Conservation (phyloP, 2,888 invertebrate species). For the Cryptus armator region DNA sequence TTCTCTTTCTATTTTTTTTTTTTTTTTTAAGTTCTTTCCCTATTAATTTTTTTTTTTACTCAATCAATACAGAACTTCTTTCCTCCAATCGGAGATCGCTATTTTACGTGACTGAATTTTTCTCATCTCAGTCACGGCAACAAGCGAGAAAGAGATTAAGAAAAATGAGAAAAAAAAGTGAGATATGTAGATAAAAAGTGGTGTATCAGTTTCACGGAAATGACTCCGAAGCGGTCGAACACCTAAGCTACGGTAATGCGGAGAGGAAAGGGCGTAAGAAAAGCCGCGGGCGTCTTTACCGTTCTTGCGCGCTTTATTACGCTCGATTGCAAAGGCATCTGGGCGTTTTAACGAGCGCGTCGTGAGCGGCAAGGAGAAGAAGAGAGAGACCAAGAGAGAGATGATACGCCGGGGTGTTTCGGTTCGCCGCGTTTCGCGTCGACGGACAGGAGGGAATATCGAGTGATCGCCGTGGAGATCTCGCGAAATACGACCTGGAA, state of each 20-base stretch:
- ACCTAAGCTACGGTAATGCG: slow-evolving; percentile 18
- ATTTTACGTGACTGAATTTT: slow-evolving; percentile 47
- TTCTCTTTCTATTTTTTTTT: slow-evolving; percentile 25
- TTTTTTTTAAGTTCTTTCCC: neutral
- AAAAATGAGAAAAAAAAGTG: slow-evolving; percentile 21
- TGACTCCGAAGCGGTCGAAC: slow-evolving; percentile 54
- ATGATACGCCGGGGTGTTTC: slow-evolving; percentile 23
- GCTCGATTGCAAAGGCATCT: slow-evolving; percentile 70
- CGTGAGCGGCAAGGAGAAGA: slow-evolving; percentile 56
- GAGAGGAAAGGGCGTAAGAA: slow-evolving; percentile 57
- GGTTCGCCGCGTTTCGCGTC: slow-evolving; percentile 64
- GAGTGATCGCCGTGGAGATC: slow-evolving; percentile 66
- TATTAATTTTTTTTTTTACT: slow-evolving; percentile 29
- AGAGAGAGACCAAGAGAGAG: neutral
- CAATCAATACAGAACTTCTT: neutral
- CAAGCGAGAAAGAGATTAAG: slow-evolving; percentile 37
- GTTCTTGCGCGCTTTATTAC: slow-evolving; percentile 70
- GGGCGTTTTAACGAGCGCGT: slow-evolving; percentile 70
- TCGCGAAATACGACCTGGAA: slow-evolving; percentile 70
- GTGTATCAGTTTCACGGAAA: slow-evolving; percentile 65
- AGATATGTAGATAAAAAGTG: slow-evolving; percentile 35
- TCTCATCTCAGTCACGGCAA: neutral
- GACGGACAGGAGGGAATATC: slow-evolving; percentile 47
- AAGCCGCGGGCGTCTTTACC: slow-evolving; percentile 68
- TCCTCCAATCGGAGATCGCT: neutral